Conservation (phyloP, 2,113 vertebrate species). For the Dasypus novemcinctus region DNA sequence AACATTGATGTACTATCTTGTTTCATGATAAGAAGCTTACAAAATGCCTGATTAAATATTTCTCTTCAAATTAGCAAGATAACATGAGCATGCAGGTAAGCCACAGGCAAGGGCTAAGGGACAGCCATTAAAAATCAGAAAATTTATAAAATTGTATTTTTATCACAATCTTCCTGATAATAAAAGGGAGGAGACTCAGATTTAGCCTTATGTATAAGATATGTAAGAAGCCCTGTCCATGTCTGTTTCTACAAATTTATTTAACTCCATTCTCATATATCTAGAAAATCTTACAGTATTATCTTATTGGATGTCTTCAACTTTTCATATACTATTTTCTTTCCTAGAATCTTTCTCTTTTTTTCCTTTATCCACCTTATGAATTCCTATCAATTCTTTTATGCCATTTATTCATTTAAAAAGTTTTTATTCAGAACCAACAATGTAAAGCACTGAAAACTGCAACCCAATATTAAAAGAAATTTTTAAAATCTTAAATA, state of each 20-base stretch:
- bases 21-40: slow-evolving; percentile 33
- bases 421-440: not conserved
- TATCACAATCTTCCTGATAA: not conserved
- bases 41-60: not conserved
- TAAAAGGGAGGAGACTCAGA: not conserved
- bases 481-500: too few species aligned
- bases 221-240: not conserved
- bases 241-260: not conserved
- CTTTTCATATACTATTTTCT: not conserved
- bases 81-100: not conserved
- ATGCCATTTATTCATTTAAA: not conserved
- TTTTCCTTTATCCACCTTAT: not conserved
- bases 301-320: not conserved
- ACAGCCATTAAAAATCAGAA: not conserved
- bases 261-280: not conserved
- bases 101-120: not conserved
- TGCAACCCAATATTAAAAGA: too few species aligned
- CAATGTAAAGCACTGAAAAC: too few species aligned
- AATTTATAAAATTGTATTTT: not conserved
- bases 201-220: not conserved
- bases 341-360: not conserved
- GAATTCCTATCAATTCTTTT: not conserved
- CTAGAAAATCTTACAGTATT: not conserved
- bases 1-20: not conserved
- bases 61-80: not conserved